These are phyloP conservation scores for Liodrosophila aerea DNA, from an alignment of 2,888 invertebrate species.

Conservation along the genomic window DNA sequence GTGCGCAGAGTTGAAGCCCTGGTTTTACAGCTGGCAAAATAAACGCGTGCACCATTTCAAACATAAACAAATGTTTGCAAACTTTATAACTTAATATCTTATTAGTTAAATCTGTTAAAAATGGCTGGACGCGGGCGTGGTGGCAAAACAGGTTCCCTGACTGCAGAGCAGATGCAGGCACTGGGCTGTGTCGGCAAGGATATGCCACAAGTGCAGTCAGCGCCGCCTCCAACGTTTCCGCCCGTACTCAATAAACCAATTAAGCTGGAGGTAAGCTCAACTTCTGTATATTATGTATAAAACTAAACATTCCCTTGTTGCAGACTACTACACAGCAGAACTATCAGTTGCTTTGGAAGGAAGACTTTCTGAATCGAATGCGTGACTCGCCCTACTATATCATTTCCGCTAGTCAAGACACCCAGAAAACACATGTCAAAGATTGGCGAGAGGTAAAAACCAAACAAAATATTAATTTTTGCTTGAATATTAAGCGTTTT, in stretches of 20 bases:
- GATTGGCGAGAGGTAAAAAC: conserved; percentile 59
- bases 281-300: no score
- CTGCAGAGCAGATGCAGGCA: conserved; percentile 81
- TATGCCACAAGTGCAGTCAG: conserved; percentile 83
- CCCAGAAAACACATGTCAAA: conserved; percentile 33
- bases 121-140: conserved; percentile 81
- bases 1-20: conserved; percentile 23
- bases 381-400: conserved; percentile 85
- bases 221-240: conserved; percentile 85
- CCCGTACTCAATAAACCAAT: conserved; percentile 85
- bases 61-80: conserved; percentile 16
- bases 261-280: conserved; percentile 80
- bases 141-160: conserved; percentile 78
- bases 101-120: not conserved
- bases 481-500: no score
- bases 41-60: conserved; percentile 46
- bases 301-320: no score
- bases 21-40: conserved; percentile 39
- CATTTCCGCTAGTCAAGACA: conserved; percentile 52
- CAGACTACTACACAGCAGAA: conserved; percentile 85
- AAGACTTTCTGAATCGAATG: conserved; percentile 88
- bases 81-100: not conserved
- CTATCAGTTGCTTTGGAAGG: conserved; percentile 88
- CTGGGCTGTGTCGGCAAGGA: conserved; percentile 83
- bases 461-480: no score